Conservation (phyloP, 2,888 invertebrate species). For the Protonemura montana region DNA sequence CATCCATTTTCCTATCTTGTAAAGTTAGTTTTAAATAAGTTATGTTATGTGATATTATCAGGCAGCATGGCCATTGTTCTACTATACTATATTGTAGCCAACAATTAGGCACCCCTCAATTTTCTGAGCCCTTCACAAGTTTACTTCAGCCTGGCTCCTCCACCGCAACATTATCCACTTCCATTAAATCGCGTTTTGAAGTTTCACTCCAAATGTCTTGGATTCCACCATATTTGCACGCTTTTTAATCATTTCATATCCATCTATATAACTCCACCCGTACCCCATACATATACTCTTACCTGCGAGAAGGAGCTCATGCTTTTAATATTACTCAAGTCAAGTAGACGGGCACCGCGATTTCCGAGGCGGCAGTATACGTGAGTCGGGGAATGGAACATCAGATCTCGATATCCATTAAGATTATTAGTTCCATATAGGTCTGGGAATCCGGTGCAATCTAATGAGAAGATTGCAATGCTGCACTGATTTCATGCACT, state of each 20-base stretch:
- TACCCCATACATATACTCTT: background rate
- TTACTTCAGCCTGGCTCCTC: background rate
- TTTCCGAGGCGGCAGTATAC: background rate
- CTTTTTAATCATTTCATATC: background rate
- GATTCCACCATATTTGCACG: background rate
- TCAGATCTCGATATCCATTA: background rate
- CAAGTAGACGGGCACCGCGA: background rate
- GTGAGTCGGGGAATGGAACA: background rate
- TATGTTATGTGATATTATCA: background rate
- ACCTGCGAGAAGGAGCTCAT: background rate
- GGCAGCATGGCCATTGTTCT: background rate
- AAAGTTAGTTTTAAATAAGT: conserved; percentile 8
- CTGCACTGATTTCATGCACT: background rate
- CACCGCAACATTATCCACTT: background rate
- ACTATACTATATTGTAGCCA: background rate
- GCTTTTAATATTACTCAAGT: background rate
- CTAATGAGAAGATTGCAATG: background rate
- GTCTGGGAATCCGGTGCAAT: background rate
- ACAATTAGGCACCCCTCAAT: background rate
- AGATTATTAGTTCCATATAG: background rate
- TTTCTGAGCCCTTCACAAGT: background rate
- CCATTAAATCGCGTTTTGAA: no score
- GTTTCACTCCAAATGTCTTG: background rate
- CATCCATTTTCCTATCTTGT: conserved; percentile 2
- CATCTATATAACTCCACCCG: background rate